A percentile compares a stretch with the other conserved stretches of the same genome.
phyloP scores from a whole-genome alignment of 2,888 invertebrate species.

The Pristionchus japonicus region DNA sequence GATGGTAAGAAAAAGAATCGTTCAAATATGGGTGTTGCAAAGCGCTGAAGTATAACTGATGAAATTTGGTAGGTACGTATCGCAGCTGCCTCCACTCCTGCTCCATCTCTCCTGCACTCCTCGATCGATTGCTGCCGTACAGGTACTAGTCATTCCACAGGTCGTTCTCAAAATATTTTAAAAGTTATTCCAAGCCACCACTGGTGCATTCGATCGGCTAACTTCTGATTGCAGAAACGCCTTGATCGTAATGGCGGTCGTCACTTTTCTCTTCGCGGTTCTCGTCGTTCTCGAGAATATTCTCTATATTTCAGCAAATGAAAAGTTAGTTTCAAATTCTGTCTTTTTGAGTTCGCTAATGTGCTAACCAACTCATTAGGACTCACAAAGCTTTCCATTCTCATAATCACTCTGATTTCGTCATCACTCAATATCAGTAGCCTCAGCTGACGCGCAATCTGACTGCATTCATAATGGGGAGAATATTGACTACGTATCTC shows the following conservation, averaged over 20 bases:
- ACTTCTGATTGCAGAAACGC: not conserved
- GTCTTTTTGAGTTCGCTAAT: no score
- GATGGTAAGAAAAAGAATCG: not conserved
- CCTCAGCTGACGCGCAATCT: not conserved
- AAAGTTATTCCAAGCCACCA: no score
- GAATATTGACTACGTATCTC: not conserved
- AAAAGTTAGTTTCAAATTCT: conserved; percentile 16
- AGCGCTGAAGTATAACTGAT: no score
- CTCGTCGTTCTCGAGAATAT: conserved; percentile 46
- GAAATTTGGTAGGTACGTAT: not conserved
- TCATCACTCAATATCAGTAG: not conserved
- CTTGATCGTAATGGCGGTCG: conserved; percentile 21
- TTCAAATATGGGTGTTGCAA: no score
- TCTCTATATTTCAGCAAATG: conserved; percentile 39
- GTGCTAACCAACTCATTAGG: not conserved
- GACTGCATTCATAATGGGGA: not conserved
- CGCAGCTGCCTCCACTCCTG: not conserved
- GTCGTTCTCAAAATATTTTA: not conserved
- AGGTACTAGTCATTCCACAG: not conserved
- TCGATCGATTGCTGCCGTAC: conserved; percentile 20
- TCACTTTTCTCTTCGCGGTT: conserved; percentile 45
- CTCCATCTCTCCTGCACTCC: not conserved
- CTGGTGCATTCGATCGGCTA: not conserved
- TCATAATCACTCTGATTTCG: not conserved
- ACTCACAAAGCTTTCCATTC: no score